A percentile compares a stretch with the other conserved stretches of the same genome.
Evolutionary conservation across 1,140 invertebrate genomes (phyloP).

Genomic region (Phymastichus coffea): DNA sequence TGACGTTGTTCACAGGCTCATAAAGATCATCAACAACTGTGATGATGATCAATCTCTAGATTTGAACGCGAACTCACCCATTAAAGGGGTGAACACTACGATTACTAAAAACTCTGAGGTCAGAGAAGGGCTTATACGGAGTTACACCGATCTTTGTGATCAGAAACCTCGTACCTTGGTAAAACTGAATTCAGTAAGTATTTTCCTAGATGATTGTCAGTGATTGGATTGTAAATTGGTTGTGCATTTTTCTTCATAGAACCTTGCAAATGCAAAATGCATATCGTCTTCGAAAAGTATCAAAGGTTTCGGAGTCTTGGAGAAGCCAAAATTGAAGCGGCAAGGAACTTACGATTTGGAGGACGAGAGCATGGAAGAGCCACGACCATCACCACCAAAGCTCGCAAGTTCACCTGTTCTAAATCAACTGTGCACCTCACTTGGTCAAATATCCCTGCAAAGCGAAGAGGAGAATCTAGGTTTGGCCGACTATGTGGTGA

Average conservation of each 20-base stretch:
- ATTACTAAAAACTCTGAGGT: slow-evolving; percentile 22
- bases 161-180: background rate
- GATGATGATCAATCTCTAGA: slow-evolving; percentile 29
- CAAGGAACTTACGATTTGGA: slow-evolving; percentile 11
- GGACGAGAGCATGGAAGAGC: slow-evolving; percentile 31
- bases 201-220: too few relatives aligned
- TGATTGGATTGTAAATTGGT: too few relatives aligned
- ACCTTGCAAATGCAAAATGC: too few relatives aligned
- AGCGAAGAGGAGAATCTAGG: slow-evolving; percentile 29
- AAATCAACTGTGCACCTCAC: slow-evolving; percentile 30
- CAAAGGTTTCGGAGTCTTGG: background rate
- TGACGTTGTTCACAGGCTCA: slow-evolving; percentile 35
- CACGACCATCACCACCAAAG: slow-evolving; percentile 32
- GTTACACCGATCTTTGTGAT: slow-evolving; percentile 24
- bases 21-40: slow-evolving; percentile 36
- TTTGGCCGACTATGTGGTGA: slow-evolving; percentile 32
- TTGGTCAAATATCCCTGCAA: slow-evolving; percentile 34
- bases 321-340: background rate
- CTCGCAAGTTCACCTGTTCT: slow-evolving; percentile 29
- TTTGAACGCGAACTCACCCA: background rate
- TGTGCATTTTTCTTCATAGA: too few relatives aligned
- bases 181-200: background rate
- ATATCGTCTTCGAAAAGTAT: background rate
- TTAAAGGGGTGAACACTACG: background rate
- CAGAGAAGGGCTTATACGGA: slow-evolving; percentile 31